Evolutionary conservation across 2,113 vertebrate species (phyloP), one percentile per base, ranked within the genome.

Genomic region (Amazona guildingii): DNA sequence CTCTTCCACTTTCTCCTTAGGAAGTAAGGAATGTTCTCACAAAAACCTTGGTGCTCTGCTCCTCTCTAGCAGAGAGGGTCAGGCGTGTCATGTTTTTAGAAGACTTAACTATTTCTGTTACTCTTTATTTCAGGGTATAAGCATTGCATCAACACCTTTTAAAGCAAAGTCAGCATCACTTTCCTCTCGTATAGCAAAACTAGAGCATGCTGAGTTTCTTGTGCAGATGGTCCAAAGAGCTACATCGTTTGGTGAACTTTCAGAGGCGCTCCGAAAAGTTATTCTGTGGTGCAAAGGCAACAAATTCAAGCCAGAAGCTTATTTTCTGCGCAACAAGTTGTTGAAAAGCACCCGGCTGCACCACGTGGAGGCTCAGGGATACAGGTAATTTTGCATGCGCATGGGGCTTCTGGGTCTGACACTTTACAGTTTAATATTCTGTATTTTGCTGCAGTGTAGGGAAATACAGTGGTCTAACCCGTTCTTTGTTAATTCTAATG

Each of bases 261-360:
- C 97, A 75, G 95, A 98, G 80, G 96, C 95, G 41, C 98, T 98
- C 78, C 96, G 79, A 84, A 96, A 69, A 81, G 97, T 95, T 6
- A 54, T 98, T 88, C 14, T 85, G 13, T 98, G 97, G 98, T 98
- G 97, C 79, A 98, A 88, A 94, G 91, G 23, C 81, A 97, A 96
- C 70, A 98, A 97, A 79, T 90, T 98, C 21, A 97, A 94, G 69
- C 8, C 93, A 61, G 97, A 9, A 90, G 92, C 95, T 55, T 94
- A 95, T 67, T 98, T 98, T 93, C 96, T 98, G 68, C 92, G 97
- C 64, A 97, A 76, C 78, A 98, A 98, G 79, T 97, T 98, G 93
- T 69, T 98, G 90, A 98, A 98, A 97, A 98, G 96, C 91, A 98
- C 97, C 52, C 96, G 98, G n/a, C 94, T 98, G 59, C 97, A 98